These are phyloP conservation scores for Drosophila anomelani DNA, from an alignment of 2,888 invertebrate genomes.

Conservation along the genomic window DNA sequence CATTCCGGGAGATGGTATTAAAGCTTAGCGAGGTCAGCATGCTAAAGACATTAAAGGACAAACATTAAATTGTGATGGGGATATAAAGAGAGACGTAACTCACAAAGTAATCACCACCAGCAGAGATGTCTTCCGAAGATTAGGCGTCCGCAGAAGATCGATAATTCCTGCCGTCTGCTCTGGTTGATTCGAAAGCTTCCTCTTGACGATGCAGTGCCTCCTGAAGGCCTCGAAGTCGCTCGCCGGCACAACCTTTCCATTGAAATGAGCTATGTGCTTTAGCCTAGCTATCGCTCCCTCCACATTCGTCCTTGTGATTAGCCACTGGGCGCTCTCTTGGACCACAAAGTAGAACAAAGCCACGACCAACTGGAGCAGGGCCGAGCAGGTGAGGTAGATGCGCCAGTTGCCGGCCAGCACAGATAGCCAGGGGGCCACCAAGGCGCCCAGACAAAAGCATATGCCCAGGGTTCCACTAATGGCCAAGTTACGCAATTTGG, in stretches of 20 bases:
- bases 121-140: slow-evolving; percentile 85
- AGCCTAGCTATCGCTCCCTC: slow-evolving; percentile 86
- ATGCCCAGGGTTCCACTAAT: slow-evolving; percentile 86
- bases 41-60: slow-evolving; percentile 73
- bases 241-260: slow-evolving; percentile 83
- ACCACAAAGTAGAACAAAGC: slow-evolving; percentile 85
- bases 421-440: slow-evolving; percentile 85
- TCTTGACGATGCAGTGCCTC: slow-evolving; percentile 68
- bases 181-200: slow-evolving; percentile 48
- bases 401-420: slow-evolving; percentile 85
- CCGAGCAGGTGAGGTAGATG: slow-evolving; percentile 85
- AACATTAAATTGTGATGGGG: too few species aligned
- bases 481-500: slow-evolving; percentile 86
- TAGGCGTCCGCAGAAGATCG: slow-evolving; percentile 85
- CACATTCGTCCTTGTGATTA: slow-evolving; percentile 85
- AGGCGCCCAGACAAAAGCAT: slow-evolving; percentile 86
- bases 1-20: slow-evolving; percentile 86
- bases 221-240: slow-evolving; percentile 79
- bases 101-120: slow-evolving; percentile 87
- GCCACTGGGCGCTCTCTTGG: slow-evolving; percentile 87
- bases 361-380: slow-evolving; percentile 85
- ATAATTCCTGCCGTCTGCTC: slow-evolving; percentile 68
- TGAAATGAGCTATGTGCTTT: slow-evolving; percentile 85
- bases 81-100: slow-evolving; percentile 61
- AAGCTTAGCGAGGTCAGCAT: slow-evolving; percentile 87